phyloP scores from a whole-genome alignment of 2,888 invertebrate genomes.

The Neoitamus cyanurus region DNA sequence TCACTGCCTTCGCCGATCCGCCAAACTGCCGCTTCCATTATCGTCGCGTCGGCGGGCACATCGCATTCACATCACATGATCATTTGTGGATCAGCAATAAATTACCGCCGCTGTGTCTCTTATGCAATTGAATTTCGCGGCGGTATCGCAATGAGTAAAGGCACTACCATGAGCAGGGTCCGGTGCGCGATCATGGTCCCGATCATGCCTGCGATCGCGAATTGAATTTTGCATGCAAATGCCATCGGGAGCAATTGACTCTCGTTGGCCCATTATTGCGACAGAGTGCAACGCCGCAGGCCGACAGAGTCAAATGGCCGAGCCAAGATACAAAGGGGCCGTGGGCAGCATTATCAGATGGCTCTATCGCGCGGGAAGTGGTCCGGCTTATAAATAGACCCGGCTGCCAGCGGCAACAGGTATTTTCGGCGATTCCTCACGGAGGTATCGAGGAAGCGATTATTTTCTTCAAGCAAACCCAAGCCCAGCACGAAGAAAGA shows the following conservation, averaged over 20 bases:
- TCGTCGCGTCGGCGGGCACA: neutral
- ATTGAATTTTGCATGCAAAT: neutral
- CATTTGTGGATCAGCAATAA: neutral
- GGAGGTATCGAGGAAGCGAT: neutral
- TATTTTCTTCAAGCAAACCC: neutral
- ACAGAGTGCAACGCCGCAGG: neutral
- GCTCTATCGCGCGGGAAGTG: neutral
- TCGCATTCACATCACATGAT: neutral
- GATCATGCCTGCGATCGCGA: neutral
- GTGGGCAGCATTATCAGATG: neutral
- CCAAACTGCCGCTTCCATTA: neutral
- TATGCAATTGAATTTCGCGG: neutral
- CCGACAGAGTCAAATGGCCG: neutral
- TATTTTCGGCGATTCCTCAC: neutral
- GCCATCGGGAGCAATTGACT: neutral
- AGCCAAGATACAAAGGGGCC: neutral
- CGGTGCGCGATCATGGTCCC: neutral
- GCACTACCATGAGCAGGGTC: neutral
- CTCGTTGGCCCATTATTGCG: neutral
- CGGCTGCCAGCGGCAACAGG: neutral
- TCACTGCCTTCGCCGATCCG: neutral
- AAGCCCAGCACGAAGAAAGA: neutral
- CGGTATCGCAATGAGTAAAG: neutral
- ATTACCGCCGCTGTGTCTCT: neutral
- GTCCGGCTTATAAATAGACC: neutral